Evolutionary conservation across 2,113 vertebrate genomes (phyloP), one percentile per base, ranked within the genome.

Genomic region (Motacilla alba): DNA sequence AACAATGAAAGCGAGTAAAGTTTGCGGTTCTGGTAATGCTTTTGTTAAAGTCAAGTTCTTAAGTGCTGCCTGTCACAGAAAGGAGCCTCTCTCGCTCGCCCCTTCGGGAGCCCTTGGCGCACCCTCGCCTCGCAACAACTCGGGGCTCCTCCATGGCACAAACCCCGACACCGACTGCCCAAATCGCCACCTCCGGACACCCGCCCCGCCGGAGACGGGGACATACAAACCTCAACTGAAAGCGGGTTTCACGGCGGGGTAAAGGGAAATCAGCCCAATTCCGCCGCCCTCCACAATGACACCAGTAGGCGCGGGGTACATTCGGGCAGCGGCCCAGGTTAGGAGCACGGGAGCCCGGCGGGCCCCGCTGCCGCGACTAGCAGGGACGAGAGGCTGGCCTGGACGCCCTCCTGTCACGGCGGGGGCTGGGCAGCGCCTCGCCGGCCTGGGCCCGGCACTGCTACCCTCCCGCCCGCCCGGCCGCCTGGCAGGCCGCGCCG

Each of bases 401-500:
- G 35, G 33, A 22, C 7, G 33, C 63, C 7, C 70, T 79, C 56
- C 53, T 67, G 76, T 56, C 84, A 52, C 63, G n/a, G 67, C 16
- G 30, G 41, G 41, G 50, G 44, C n/a, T 13, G 75, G 46, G 79
- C 55, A 90, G 78, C 9, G 21, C 55, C 41, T 55, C 60, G 19
- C 46, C 56, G 26, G 56, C 72, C 72, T 43, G 35, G 88, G 73
- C 73, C 53, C 62, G 33, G 41, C 43, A 3, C 80, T 9, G 69
- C 55, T 59, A 37, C 63, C 49, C 85, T 35, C 63, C 15, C 24
- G 49, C 75, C 33, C 47, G 46, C 76, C 15, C 33, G 44, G 67
- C 30, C 47, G 62, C 52, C 83, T 53, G 49, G 50, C 91, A 94
- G 96, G 95, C 96, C 94, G 80, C 93, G 35, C 58, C 27, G 78